A percentile compares a stretch with the other conserved stretches of the same genome.
These are phyloP conservation scores for Oscheius sp. DNA, from an alignment of 1,140 invertebrate genomes.

Conservation along the genomic window DNA sequence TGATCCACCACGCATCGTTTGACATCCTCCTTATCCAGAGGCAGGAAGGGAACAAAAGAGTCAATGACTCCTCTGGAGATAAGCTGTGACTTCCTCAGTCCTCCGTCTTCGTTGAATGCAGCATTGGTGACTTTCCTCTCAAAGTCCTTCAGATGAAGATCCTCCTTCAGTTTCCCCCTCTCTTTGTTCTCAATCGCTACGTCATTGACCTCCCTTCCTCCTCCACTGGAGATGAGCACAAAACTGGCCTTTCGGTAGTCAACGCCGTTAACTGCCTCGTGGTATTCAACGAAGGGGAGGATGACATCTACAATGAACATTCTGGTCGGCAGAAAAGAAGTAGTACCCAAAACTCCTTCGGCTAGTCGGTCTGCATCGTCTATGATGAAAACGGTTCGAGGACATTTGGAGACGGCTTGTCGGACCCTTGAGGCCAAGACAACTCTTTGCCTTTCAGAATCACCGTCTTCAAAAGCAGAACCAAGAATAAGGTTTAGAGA, in stretches of 20 bases:
- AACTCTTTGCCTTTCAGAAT: not conserved
- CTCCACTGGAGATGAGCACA: not conserved
- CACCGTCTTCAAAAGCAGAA: not conserved
- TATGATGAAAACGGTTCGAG: not conserved
- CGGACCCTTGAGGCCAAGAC: not conserved
- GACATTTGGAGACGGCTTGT: not conserved
- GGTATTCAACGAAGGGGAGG: not conserved
- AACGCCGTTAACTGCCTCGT: not conserved
- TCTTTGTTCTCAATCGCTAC: not conserved
- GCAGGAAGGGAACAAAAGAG: not conserved
- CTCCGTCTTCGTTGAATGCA: not conserved
- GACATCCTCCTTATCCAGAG: not conserved
- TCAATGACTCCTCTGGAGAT: not conserved
- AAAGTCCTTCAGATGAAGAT: not conserved
- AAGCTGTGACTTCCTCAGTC: not conserved
- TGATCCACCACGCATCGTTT: not conserved
- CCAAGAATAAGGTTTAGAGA: not conserved
- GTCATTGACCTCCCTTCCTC: not conserved
- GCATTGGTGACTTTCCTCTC: not conserved
- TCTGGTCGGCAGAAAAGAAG: not conserved
- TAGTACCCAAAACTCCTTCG: not conserved
- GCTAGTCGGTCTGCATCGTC: not conserved
- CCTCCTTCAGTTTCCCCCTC: not conserved
- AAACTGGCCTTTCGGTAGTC: not conserved
- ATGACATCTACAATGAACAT: not conserved